These are phyloP conservation scores for Chionomys nivalis DNA, from an alignment of 2,113 vertebrate species.

Conservation along the genomic window DNA sequence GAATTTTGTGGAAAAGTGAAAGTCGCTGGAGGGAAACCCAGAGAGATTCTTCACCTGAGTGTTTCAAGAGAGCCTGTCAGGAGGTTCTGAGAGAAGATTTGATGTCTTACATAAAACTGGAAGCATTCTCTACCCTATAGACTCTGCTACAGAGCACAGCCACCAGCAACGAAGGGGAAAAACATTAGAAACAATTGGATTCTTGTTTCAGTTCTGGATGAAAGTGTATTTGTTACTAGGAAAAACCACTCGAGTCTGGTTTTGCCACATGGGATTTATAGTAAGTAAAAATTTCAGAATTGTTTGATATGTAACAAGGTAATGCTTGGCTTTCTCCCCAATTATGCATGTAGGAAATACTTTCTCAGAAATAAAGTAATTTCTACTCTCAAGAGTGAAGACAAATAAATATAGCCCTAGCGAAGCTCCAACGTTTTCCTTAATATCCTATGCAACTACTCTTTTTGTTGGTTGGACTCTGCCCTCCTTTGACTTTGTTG, in stretches of 20 bases:
- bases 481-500: not conserved
- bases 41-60: not conserved
- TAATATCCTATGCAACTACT: not conserved
- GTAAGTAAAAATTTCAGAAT: not conserved
- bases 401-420: not conserved
- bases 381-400: not conserved
- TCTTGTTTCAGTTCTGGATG: not conserved
- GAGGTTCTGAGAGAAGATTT: not conserved
- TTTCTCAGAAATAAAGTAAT: not conserved
- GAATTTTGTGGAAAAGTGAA: not conserved
- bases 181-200: not conserved
- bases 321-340: not conserved
- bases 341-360: not conserved
- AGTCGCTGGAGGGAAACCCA: not conserved
- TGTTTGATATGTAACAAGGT: not conserved
- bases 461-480: not conserved
- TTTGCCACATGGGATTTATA: not conserved
- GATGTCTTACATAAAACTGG: not conserved
- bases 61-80: slow-evolving; percentile 82
- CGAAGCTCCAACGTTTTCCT: not conserved
- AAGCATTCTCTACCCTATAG: not conserved
- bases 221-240: not conserved
- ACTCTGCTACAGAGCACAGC: not conserved
- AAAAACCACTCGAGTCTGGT: not conserved
- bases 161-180: not conserved